Evolutionary conservation across 1,140 invertebrate species (phyloP).

Genomic region (Diploscapter pachys): DNA sequence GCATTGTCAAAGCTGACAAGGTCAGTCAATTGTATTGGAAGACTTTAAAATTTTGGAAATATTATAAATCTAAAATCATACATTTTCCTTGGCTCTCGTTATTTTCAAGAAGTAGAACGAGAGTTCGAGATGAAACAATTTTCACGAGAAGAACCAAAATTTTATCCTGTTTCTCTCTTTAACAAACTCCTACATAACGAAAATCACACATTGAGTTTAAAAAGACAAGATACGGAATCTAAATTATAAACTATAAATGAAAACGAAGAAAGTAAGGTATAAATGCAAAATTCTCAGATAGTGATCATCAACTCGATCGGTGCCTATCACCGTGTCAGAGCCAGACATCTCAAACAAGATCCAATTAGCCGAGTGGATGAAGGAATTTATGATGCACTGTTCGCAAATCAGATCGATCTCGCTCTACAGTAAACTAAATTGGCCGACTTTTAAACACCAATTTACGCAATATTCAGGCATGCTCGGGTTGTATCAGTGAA

Average conservation of each 20-base stretch:
- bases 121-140: no score
- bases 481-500: conserved; percentile 48
- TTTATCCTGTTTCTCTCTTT: no score
- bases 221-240: no score
- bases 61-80: no score
- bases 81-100: no score
- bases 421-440: conserved; percentile 49
- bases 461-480: conserved; percentile 44
- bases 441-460: not conserved
- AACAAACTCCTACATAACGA: no score
- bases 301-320: conserved; percentile 55
- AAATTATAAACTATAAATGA: no score
- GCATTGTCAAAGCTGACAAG: conserved; percentile 53
- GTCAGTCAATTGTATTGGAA: conserved; percentile 15
- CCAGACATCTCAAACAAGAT: conserved; percentile 39
- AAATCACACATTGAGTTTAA: no score
- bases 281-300: conserved; percentile 11
- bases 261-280: no score
- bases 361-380: conserved; percentile 41
- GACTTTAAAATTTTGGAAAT: no score
- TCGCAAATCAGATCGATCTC: conserved; percentile 50
- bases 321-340: conserved; percentile 44
- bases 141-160: no score
- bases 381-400: conserved; percentile 45
- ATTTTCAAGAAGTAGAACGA: no score